These are phyloP conservation scores for Nesospiza acunhae DNA, from an alignment of 2,113 vertebrate species.

Conservation along the genomic window DNA sequence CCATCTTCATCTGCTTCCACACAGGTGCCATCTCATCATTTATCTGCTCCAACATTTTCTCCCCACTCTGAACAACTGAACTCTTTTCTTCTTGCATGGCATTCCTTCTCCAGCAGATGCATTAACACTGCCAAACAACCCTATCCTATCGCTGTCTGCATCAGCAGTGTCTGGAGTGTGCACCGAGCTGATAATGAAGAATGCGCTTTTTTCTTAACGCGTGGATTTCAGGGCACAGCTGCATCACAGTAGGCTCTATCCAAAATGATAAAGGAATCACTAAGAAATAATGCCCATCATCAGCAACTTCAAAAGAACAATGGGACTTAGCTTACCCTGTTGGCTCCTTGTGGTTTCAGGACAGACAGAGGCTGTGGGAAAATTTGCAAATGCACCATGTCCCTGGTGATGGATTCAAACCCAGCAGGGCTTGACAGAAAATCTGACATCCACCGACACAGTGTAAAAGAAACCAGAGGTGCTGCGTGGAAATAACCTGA, in stretches of 20 bases:
- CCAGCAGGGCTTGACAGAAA: background rate
- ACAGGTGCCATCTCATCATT: constrained; percentile 56
- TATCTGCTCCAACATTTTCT: constrained; percentile 44
- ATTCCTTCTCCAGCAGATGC: constrained; percentile 21
- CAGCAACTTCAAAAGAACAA: background rate
- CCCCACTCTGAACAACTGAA: background rate
- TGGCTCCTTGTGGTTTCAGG: background rate
- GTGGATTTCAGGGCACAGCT: background rate
- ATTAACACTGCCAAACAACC: background rate
- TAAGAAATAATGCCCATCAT: background rate
- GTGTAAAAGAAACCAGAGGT: background rate
- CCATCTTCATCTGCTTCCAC: constrained; percentile 54
- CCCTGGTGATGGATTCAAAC: background rate
- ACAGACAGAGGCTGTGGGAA: background rate
- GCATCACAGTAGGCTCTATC: constrained; percentile 3
- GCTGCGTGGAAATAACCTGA: background rate
- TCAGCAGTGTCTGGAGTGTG: background rate
- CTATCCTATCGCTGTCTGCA: background rate
- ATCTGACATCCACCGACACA: background rate
- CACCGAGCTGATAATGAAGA: background rate
- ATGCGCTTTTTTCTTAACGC: background rate
- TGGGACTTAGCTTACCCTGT: background rate
- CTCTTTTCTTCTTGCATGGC: constrained; percentile 6
- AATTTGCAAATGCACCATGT: background rate
- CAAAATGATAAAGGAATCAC: constrained; percentile 11